These are phyloP conservation scores for Zygogramma bicolorata DNA, from an alignment of 2,888 invertebrate species.

Conservation along the genomic window DNA sequence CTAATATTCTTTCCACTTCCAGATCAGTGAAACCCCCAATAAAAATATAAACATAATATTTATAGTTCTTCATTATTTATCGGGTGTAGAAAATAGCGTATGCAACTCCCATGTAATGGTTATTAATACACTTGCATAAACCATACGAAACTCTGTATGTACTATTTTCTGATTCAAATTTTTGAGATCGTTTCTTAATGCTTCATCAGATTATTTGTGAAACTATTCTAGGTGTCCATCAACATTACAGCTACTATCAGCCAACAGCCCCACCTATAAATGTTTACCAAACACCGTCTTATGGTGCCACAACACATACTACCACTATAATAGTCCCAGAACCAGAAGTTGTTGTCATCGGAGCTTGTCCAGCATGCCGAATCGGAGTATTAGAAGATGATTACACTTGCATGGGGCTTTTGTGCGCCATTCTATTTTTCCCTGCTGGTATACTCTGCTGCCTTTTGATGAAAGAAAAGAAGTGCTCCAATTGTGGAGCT, in stretches of 20 bases:
- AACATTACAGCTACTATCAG: conserved; percentile 31
- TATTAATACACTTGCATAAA: too few relatives aligned
- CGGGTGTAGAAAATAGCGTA: too few relatives aligned
- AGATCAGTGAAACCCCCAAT: too few relatives aligned
- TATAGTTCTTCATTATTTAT: too few relatives aligned
- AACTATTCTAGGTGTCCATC: conserved; percentile 37
- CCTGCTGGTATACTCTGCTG: conserved; percentile 91
- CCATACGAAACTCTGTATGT: too few relatives aligned
- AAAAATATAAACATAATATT: too few relatives aligned
- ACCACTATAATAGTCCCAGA: conserved; percentile 74
- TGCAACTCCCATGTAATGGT: too few relatives aligned
- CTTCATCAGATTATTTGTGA: neutral
- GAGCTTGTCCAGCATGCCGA: conserved; percentile 90
- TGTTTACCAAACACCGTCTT: conserved; percentile 24
- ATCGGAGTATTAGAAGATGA: conserved; percentile 90
- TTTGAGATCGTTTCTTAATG: neutral
- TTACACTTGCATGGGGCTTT: conserved; percentile 85
- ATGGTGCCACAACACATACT: conserved; percentile 63
- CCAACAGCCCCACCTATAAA: conserved; percentile 39
- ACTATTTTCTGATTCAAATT: too few relatives aligned
- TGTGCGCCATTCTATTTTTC: conserved; percentile 88
- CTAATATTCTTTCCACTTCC: too few relatives aligned
- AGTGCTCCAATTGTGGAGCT: conserved; percentile 90
- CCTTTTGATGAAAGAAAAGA: conserved; percentile 83
- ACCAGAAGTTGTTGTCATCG: conserved; percentile 84